These are phyloP conservation scores for Acrobasis suavella DNA, from an alignment of 2,888 invertebrate genomes.

Conservation along the genomic window DNA sequence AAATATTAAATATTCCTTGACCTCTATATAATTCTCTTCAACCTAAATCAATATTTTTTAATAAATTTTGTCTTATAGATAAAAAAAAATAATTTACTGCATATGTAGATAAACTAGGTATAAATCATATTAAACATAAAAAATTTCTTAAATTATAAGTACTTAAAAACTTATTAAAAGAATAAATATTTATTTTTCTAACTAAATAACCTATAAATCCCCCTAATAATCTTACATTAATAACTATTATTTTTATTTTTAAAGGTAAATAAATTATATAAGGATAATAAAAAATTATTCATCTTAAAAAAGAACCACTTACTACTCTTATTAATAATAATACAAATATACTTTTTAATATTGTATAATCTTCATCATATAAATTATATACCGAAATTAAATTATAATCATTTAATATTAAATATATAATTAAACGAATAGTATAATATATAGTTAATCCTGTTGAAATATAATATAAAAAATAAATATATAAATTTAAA, in stretches of 20 bases:
- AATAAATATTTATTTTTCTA: conserved; percentile 69
- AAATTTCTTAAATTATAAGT: conserved; percentile 56
- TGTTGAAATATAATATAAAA: conserved; percentile 81
- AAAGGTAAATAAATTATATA: conserved; percentile 79
- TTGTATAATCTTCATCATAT: conserved; percentile 72
- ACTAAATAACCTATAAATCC: conserved; percentile 64
- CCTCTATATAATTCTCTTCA: conserved; percentile 75
- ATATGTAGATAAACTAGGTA: conserved; percentile 73
- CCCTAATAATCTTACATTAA: conserved; percentile 73
- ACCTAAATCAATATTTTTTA: conserved; percentile 73
- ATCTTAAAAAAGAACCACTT: conserved; percentile 79
- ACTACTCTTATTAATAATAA: conserved; percentile 78
- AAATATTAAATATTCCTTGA: conserved; percentile 60
- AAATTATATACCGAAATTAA: conserved; percentile 71
- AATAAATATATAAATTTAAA: conserved; percentile 79
- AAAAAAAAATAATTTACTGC: conserved; percentile 72
- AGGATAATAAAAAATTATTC: conserved; percentile 79
- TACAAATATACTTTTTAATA: conserved; percentile 72
- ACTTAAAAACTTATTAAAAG: conserved; percentile 62
- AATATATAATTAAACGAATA: conserved; percentile 81
- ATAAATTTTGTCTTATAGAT: conserved; percentile 59
- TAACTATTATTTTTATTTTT: conserved; percentile 77
- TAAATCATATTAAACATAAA: conserved; percentile 78
- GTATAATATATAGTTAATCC: conserved; percentile 83
- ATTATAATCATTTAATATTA: conserved; percentile 75